These are phyloP conservation scores for Ligdia adustata DNA, from an alignment of 2,888 invertebrate genomes.

Conservation along the genomic window DNA sequence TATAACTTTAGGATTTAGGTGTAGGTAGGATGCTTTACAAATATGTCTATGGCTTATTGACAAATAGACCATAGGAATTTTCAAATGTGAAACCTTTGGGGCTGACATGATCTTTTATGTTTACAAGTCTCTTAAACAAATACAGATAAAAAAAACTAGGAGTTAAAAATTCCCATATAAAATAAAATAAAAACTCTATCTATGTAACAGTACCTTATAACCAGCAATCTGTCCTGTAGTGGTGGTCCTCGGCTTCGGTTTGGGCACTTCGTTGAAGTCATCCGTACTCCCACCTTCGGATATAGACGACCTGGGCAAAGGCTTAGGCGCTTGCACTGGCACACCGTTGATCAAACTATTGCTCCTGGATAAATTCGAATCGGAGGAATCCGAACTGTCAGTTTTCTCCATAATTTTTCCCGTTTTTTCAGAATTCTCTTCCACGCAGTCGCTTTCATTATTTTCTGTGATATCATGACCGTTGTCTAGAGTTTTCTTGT, in stretches of 20 bases:
- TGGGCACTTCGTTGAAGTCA: slow-evolving; percentile 69
- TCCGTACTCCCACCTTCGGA: slow-evolving; percentile 86
- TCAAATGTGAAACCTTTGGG: too few relatives aligned
- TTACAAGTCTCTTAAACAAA: too few relatives aligned
- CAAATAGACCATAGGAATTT: too few relatives aligned
- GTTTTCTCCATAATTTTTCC: slow-evolving; percentile 55
- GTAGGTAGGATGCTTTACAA: too few relatives aligned
- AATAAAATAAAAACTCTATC: slow-evolving; percentile 16
- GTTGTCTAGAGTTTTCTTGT: slow-evolving; percentile 3
- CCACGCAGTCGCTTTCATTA: slow-evolving; percentile 43
- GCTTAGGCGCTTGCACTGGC: slow-evolving; percentile 87
- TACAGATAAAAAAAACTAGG: too few relatives aligned
- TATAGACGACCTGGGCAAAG: slow-evolving; percentile 91
- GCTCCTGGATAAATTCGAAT: slow-evolving; percentile 64
- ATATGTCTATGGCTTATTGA: too few relatives aligned
- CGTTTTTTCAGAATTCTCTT: slow-evolving; percentile 39
- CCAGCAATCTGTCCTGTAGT: slow-evolving; percentile 86
- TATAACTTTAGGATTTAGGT: too few relatives aligned
- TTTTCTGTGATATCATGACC: too few relatives aligned
- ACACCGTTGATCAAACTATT: slow-evolving; percentile 71
- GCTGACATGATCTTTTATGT: too few relatives aligned
- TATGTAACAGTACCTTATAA: slow-evolving; percentile 87
- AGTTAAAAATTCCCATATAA: too few relatives aligned
- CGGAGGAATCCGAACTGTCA: slow-evolving; percentile 65
- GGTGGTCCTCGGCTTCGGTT: slow-evolving; percentile 90